phyloP scores from a whole-genome alignment of 2,113 vertebrate genomes.

The Nyctibius bracteatus region DNA sequence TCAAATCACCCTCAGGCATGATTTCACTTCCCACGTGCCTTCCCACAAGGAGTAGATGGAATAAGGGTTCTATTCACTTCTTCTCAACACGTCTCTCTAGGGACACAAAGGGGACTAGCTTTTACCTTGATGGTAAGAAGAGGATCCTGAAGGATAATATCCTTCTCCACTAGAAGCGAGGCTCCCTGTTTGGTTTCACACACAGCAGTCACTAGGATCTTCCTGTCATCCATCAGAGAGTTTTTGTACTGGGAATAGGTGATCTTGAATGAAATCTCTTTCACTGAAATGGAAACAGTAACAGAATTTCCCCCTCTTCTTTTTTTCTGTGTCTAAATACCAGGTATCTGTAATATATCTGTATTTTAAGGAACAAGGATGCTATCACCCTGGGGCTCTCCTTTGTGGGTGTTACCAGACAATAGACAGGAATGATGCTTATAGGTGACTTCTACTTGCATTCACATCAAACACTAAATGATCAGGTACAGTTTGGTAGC shows the following conservation, averaged over 20 bases:
- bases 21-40: not conserved
- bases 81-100: not conserved
- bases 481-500: not conserved
- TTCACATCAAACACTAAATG: not conserved
- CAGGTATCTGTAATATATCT: not conserved
- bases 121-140: constrained; percentile 51
- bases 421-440: not conserved
- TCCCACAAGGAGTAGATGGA: not conserved
- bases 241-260: constrained; percentile 59
- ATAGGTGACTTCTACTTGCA: not conserved
- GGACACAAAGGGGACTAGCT: not conserved
- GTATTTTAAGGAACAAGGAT: not conserved
- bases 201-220: constrained; percentile 68
- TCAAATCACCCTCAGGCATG: not conserved
- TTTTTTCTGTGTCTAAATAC: not conserved
- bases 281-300: constrained; percentile 45
- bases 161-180: constrained; percentile 24
- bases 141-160: constrained; percentile 46
- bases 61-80: not conserved
- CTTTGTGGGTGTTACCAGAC: not conserved
- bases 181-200: constrained; percentile 12
- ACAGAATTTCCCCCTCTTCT: not conserved
- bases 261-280: constrained; percentile 61
- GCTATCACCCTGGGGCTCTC: not conserved
- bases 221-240: constrained; percentile 53